Conservation (phyloP, 2,797 vertebrate genomes). For the Babyrousa celebensis region DNA sequence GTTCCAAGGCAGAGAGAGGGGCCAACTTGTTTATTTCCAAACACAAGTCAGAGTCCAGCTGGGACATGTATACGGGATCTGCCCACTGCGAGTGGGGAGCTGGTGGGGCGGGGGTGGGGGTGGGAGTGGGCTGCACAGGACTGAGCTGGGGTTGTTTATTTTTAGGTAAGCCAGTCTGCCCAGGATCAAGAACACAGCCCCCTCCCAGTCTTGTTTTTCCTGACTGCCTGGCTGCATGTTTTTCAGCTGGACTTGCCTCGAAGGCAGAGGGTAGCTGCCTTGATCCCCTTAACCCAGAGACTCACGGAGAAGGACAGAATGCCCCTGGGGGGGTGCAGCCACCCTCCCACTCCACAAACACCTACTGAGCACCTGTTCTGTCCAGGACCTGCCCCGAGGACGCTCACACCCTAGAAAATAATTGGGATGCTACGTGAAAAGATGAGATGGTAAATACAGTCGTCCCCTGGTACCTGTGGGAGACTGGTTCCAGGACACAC, state of each 20-base stretch:
- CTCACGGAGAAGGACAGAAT: background rate
- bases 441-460: background rate
- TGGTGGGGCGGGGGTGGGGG: background rate
- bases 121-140: background rate
- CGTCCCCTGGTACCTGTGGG: background rate
- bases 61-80: background rate
- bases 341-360: background rate
- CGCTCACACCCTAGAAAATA: background rate
- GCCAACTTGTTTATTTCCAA: constrained; percentile 82
- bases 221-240: background rate
- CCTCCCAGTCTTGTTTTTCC: constrained; percentile 4
- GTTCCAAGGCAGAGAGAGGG: constrained; percentile 64
- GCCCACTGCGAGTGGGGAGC: background rate
- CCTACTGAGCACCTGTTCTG: background rate
- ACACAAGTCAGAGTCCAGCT: constrained; percentile 67
- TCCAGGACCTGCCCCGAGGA: background rate
- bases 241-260: constrained; percentile 7
- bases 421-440: background rate
- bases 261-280: constrained; percentile 10
- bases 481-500: background rate
- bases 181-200: background rate
- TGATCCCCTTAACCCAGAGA: background rate
- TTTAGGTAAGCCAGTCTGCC: constrained; percentile 32
- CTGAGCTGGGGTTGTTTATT: background rate
- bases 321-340: background rate